Percentiles rank a stretch among this genome's conserved stretches.
Conservation (phyloP, 2,888 invertebrate species). For the Erebia aethiops region DNA sequence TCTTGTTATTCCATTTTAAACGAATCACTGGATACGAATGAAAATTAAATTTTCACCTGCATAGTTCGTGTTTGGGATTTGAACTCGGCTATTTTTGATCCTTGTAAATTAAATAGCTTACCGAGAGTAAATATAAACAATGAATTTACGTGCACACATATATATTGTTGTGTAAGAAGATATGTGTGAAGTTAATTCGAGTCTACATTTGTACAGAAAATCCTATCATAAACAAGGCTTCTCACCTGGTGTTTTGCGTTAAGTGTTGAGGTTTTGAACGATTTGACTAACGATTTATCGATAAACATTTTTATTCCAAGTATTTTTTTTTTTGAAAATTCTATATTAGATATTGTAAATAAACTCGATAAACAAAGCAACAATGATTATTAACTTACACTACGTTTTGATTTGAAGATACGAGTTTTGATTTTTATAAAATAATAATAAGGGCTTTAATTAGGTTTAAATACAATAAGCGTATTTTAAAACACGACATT, state of each 20-base stretch:
- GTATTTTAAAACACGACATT: not conserved
- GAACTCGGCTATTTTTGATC: slow-evolving; percentile 37
- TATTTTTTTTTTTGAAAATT: not conserved
- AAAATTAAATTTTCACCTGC: slow-evolving; percentile 40
- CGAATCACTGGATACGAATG: slow-evolving; percentile 43
- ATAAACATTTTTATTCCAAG: not conserved
- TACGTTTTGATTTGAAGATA: too few species aligned
- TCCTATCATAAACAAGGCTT: slow-evolving; percentile 3
- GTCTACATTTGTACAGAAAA: slow-evolving; percentile 1
- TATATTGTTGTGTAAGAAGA: slow-evolving; percentile 18
- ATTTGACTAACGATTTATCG: slow-evolving; percentile 11
- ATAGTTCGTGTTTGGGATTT: slow-evolving; percentile 31
- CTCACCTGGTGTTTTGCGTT: slow-evolving; percentile 2
- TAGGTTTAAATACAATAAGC: not conserved
- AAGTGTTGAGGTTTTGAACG: not conserved
- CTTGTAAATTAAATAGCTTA: slow-evolving; percentile 39
- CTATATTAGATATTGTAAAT: not conserved
- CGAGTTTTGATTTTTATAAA: too few species aligned
- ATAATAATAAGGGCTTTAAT: too few species aligned
- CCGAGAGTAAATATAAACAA: slow-evolving; percentile 30
- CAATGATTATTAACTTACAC: too few species aligned
- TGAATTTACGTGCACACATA: slow-evolving; percentile 6
- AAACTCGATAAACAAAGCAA: too few species aligned
- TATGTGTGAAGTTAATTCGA: slow-evolving; percentile 13
- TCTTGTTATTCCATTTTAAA: slow-evolving; percentile 47